Base-by-base conservation (phyloP, 2,888 invertebrate species). In the Charanyca ferruginea region DNA sequence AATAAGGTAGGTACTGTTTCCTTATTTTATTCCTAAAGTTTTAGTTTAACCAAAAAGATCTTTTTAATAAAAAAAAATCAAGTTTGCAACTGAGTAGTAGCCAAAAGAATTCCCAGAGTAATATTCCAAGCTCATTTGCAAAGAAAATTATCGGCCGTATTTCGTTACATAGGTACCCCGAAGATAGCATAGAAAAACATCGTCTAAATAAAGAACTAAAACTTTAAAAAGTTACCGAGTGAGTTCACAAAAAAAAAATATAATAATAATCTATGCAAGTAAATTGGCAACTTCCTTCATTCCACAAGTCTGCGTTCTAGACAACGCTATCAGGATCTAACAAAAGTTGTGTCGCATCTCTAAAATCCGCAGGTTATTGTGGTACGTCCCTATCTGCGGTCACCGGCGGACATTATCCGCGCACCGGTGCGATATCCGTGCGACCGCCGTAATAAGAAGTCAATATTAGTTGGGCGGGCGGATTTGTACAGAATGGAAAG, bases 401-500 rank as follows among this genome's bases (percentile, higher is more conserved):
- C 83, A 76, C 74, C 81, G 68, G 77, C 72, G 83, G 79, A 81
- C 78, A 79, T 77, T 81, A 83, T 79, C 83, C 83, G 77, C 73
- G 71, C 84, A 83, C 84, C 83, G 83, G 83, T 87, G 88, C 89
- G 88, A 90, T 88, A 83, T 83, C 80, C 84, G 84, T 79, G 81
- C 84, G 82, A 83, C 84, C 86, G 84, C 84, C 81, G 88, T 91
- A 91, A 91, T 91, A 92, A 91, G 91, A 92, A 92, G 91, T 92
- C 90, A 92, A 92, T 91, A 92, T 92, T 92, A 90, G 91, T 85
- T 89, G 88, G 93, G 91, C 91, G 93, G 92, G 91, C 93, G 92
- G 94, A 91, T 89, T 89, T 87, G 83, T 80, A 68, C 58, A 66
- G 63, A 83, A 18, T 64, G 9, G 0, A 9, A 70, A 71, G 58